These are phyloP conservation scores for Ornithoptera priamus DNA, from an alignment of 2,888 invertebrate genomes.

Conservation along the genomic window DNA sequence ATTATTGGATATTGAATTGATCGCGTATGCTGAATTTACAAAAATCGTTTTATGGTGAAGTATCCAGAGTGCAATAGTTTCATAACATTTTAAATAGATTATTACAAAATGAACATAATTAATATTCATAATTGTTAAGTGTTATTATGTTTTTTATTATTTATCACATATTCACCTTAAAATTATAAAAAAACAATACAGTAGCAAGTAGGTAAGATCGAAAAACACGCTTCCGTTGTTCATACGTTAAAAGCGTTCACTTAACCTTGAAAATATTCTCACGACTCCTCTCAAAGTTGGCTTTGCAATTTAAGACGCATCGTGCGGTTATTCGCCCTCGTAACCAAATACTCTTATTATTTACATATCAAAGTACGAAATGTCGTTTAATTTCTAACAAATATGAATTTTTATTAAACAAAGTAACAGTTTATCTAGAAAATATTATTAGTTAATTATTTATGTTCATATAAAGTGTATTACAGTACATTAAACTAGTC, in stretches of 20 bases:
- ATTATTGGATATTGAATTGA: too few species aligned
- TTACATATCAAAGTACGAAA: not conserved
- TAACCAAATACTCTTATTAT: not conserved
- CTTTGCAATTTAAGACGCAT: not conserved
- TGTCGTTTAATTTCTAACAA: too few species aligned
- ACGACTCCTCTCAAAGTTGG: constrained; percentile 4
- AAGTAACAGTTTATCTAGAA: too few species aligned
- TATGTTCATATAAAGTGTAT: too few species aligned
- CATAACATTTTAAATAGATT: not conserved
- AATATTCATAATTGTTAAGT: not conserved
- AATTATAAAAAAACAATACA: not conserved
- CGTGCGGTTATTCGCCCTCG: not conserved
- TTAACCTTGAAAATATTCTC: constrained; percentile 22
- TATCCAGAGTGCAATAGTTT: too few species aligned
- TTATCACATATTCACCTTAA: not conserved
- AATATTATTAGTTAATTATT: too few species aligned
- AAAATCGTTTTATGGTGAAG: too few species aligned
- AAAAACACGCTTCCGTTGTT: constrained; percentile 11
- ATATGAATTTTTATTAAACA: too few species aligned
- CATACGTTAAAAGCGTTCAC: constrained; percentile 18
- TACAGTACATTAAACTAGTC: too few species aligned
- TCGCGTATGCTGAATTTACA: too few species aligned
- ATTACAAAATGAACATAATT: not conserved
- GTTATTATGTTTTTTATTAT: not conserved
- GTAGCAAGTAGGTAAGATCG: not conserved